These are phyloP conservation scores for Empidonax alnorum DNA, from an alignment of 2,113 vertebrate genomes.

Conservation along the genomic window DNA sequence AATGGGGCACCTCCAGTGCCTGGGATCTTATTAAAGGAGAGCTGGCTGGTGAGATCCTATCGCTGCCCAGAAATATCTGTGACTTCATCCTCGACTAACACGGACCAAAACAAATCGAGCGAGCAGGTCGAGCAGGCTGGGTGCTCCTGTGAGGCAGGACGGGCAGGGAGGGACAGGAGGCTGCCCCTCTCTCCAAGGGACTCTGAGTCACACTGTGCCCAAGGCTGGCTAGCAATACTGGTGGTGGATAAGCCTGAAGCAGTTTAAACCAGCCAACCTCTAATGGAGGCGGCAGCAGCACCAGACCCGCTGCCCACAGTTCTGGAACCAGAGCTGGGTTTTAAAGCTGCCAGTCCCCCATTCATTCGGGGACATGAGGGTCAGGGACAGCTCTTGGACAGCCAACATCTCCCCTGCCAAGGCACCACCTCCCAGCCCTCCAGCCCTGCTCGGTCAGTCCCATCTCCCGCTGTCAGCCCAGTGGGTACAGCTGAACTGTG, in stretches of 20 bases:
- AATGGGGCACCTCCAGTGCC: not conserved
- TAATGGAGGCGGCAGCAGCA: not conserved
- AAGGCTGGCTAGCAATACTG: not conserved
- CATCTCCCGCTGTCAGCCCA: not conserved
- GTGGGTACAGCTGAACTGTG: not conserved
- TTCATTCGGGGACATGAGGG: accelerated
- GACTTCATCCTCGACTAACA: not conserved
- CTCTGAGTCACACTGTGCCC: accelerated
- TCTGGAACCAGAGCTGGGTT: not conserved
- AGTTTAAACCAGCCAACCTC: accelerated
- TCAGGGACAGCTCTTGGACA: not conserved
- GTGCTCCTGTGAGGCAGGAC: not conserved
- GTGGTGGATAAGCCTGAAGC: accelerated
- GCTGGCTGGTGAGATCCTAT: conserved; percentile 13
- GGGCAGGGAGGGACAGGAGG: not conserved
- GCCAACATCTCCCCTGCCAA: not conserved
- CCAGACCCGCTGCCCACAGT: accelerated
- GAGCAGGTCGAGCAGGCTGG: not conserved
- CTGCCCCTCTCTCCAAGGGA: not conserved
- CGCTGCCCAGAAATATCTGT: not conserved
- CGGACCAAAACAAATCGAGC: not conserved
- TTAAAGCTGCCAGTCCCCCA: not conserved
- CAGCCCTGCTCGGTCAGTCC: not conserved
- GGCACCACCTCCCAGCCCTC: not conserved
- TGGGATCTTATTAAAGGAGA: conserved; percentile 3